Conservation (phyloP, 2,888 invertebrate species). For the Caenorhabditis becei region DNA sequence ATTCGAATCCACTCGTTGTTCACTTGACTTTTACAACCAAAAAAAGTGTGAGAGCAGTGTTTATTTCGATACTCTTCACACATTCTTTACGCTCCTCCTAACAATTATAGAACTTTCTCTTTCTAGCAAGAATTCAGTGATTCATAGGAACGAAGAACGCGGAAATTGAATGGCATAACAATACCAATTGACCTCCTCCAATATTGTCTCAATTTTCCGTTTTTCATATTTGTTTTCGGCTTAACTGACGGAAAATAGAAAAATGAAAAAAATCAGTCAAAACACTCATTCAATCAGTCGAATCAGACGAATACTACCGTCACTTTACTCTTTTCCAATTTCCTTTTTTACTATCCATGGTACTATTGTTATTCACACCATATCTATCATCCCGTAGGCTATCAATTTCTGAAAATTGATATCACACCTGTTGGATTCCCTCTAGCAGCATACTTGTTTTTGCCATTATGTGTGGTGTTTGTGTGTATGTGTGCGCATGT, state of each 20-base stretch:
- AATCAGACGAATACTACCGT: constrained; percentile 12
- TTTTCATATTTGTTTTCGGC: constrained; percentile 30
- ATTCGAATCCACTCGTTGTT: not conserved
- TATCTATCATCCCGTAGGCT: constrained; percentile 10
- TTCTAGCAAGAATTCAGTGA: not conserved
- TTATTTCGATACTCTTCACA: not conserved
- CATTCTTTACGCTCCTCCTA: too few species aligned
- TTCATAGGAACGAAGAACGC: too few species aligned
- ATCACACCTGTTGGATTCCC: constrained; percentile 40
- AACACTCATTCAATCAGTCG: constrained; percentile 40
- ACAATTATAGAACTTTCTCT: too few species aligned
- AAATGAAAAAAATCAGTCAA: constrained; percentile 30
- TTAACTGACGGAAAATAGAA: constrained; percentile 23
- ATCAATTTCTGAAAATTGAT: constrained; percentile 55
- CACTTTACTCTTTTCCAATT: constrained; percentile 2
- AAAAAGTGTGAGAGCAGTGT: not conserved
- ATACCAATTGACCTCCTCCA: not conserved
- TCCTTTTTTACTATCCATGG: not conserved
- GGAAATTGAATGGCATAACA: not conserved
- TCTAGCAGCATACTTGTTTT: constrained; percentile 34
- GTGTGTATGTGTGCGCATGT: constrained; percentile 26
- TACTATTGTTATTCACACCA: not conserved
- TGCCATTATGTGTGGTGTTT: constrained; percentile 19
- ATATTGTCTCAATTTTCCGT: not conserved
- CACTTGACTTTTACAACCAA: not conserved